A percentile compares a stretch with the other conserved stretches of the same genome.
Evolutionary conservation across 2,888 invertebrate genomes (phyloP).

Genomic region (Noctua comes): DNA sequence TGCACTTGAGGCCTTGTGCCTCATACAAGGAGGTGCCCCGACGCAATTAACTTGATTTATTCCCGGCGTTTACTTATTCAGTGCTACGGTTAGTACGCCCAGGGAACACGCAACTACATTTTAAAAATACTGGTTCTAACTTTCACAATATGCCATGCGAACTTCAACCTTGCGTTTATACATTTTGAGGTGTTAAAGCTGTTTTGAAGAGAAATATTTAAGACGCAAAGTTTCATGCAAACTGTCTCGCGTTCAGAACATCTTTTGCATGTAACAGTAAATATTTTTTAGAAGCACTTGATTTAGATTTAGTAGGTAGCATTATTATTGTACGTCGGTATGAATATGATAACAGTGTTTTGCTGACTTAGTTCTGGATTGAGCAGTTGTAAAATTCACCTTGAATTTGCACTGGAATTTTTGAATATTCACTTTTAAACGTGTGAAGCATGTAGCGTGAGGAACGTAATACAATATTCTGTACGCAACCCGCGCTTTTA

Average conservation of each 20-base stretch:
- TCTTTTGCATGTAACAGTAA: conserved; percentile 81
- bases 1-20: conserved; percentile 81
- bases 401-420: background rate
- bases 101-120: conserved; percentile 67
- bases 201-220: conserved; percentile 41
- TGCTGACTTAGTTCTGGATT: conserved; percentile 55
- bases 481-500: background rate
- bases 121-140: conserved; percentile 68
- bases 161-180: conserved; percentile 60
- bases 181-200: conserved; percentile 50
- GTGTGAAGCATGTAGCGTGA: background rate
- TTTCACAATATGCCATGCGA: conserved; percentile 53
- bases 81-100: conserved; percentile 85
- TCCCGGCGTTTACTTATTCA: conserved; percentile 89
- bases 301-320: conserved; percentile 75
- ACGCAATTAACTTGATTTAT: conserved; percentile 91
- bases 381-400: conserved; percentile 19
- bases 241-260: conserved; percentile 79
- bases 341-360: conserved; percentile 77
- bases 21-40: conserved; percentile 87
- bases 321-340: conserved; percentile 75
- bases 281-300: conserved; percentile 78
- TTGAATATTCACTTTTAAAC: background rate
- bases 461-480: background rate
- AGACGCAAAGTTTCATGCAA: conserved; percentile 67